These are phyloP conservation scores for Microdon myrmicae DNA, from an alignment of 2,888 invertebrate species.

Conservation along the genomic window DNA sequence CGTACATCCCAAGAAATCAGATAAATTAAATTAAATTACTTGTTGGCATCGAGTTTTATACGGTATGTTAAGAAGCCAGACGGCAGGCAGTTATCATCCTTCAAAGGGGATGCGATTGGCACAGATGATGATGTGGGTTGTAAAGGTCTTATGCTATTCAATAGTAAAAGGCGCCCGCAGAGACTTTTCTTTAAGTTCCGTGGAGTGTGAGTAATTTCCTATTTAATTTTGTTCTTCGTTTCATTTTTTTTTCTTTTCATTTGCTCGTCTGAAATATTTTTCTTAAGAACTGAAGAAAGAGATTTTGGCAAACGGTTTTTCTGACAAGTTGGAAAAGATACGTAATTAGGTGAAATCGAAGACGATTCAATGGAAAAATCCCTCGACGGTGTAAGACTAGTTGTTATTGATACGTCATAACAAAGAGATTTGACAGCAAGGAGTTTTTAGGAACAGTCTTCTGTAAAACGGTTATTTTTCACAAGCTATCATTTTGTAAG, in stretches of 20 bases:
- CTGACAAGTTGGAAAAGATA: too few species aligned
- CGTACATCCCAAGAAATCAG: conserved; percentile 27
- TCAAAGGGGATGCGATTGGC: conserved; percentile 18
- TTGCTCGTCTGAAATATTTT: neutral
- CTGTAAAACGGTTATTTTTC: too few species aligned
- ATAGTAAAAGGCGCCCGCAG: conserved; percentile 26
- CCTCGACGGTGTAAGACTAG: neutral
- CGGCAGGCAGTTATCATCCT: conserved; percentile 2
- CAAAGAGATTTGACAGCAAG: too few species aligned
- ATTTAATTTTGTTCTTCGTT: conserved; percentile 12
- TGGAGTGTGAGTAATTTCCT: conserved; percentile 44
- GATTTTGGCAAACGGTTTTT: too few species aligned
- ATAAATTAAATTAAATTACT: conserved; percentile 52
- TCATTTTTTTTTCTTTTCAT: conserved; percentile 5
- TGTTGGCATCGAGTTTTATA: conserved; percentile 36
- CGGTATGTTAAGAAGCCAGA: conserved; percentile 17
- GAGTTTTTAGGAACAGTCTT: too few species aligned
- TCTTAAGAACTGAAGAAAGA: conserved; percentile 1
- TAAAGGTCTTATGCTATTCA: conserved; percentile 41
- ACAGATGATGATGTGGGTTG: conserved; percentile 41
- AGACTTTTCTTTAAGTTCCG: conserved; percentile 23
- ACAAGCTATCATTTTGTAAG: too few species aligned
- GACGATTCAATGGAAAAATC: conserved; percentile 32
- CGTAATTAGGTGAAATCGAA: conserved; percentile 46
- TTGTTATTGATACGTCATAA: neutral